Conservation (phyloP, 2,888 invertebrate genomes). For the Charanyca ferruginea region DNA sequence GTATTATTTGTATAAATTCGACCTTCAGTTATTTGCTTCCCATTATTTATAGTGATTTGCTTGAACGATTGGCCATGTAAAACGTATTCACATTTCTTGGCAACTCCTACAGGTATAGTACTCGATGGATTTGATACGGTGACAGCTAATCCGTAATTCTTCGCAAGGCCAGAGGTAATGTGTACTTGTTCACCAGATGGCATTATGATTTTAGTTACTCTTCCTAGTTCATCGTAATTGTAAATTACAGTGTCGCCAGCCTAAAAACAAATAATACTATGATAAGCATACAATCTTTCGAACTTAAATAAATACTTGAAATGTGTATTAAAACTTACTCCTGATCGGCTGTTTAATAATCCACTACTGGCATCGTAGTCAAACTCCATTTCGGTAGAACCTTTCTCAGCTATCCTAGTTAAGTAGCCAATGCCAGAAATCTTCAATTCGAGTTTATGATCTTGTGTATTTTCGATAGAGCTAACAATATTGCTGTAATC, state of each 20-base stretch:
- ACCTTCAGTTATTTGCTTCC: conserved; percentile 94
- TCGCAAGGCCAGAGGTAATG: conserved; percentile 94
- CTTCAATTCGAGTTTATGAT: conserved; percentile 97
- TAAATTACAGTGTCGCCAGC: conserved; percentile 97
- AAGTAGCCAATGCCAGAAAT: conserved; percentile 98
- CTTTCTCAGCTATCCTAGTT: conserved; percentile 96
- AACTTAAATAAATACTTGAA: not conserved
- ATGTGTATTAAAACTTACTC: conserved; percentile 88
- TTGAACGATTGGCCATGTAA: conserved; percentile 93
- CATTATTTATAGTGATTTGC: conserved; percentile 93
- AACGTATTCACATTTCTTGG: conserved; percentile 91
- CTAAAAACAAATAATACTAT: conserved; percentile 83
- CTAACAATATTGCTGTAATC: conserved; percentile 98
- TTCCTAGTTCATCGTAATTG: conserved; percentile 97
- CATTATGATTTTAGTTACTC: conserved; percentile 96
- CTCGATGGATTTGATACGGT: conserved; percentile 92
- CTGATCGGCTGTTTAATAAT: conserved; percentile 95
- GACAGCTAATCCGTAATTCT: conserved; percentile 94
- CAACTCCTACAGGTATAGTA: conserved; percentile 89
- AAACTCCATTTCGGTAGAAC: conserved; percentile 96
- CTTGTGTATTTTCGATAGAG: conserved; percentile 98
- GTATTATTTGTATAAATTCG: conserved; percentile 95
- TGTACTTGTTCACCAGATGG: conserved; percentile 97
- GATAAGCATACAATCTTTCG: conserved; percentile 16
- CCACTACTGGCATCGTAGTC: conserved; percentile 98